A percentile compares a stretch with the other conserved stretches of the same genome.
Conservation (phyloP, 2,888 invertebrate species). For the Leucophora obtusa region DNA sequence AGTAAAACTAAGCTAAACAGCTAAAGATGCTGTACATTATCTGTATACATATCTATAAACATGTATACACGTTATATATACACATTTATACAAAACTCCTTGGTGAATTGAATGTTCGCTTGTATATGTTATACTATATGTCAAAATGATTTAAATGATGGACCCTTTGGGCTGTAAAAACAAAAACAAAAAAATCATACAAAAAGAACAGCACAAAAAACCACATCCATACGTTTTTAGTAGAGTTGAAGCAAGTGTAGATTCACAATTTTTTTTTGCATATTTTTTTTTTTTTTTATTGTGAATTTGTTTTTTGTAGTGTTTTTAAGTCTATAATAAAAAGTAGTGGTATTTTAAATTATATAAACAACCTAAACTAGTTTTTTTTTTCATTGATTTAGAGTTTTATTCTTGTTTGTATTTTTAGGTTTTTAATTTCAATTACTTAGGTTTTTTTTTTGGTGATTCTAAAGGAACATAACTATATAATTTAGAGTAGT, state of each 20-base stretch:
- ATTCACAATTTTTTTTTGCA: constrained; percentile 8
- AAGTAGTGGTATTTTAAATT: background rate
- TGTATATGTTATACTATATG: constrained; percentile 11
- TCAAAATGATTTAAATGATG: constrained; percentile 41
- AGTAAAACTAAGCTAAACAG: constrained; percentile 20
- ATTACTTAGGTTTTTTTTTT: constrained; percentile 14
- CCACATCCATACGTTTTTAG: background rate
- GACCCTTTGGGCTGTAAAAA: constrained; percentile 24
- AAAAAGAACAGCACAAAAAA: background rate
- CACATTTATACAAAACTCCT: background rate
- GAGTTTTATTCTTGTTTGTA: background rate
- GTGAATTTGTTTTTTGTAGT: too few relatives aligned
- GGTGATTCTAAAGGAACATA: constrained; percentile 13
- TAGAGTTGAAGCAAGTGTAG: constrained; percentile 18
- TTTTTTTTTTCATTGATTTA: background rate
- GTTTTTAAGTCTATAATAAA: background rate
- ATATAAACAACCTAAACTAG: constrained; percentile 25
- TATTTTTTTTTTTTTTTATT: background rate
- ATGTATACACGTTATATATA: background rate
- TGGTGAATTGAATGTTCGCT: constrained; percentile 7
- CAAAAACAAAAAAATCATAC: background rate
- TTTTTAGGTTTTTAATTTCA: constrained; percentile 27
- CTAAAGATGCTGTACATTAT: constrained; percentile 6
- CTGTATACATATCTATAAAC: background rate
- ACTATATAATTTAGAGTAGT: constrained; percentile 25